Percentiles rank a stretch among this genome's conserved stretches.
Evolutionary conservation across 2,888 invertebrate genomes (phyloP).

Genomic region (Flexamia atlantica): DNA sequence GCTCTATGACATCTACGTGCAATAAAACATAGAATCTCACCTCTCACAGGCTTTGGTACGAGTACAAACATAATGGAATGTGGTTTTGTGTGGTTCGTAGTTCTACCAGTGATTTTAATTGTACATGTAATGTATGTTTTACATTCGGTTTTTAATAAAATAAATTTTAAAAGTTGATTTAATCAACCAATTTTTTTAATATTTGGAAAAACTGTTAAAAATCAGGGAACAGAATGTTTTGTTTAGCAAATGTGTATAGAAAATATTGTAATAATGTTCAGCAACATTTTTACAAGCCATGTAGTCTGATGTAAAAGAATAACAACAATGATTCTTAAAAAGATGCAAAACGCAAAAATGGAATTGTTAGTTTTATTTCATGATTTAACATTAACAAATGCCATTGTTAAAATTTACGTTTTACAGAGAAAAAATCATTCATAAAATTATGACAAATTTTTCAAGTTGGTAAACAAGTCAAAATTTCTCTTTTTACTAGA

Average conservation of each 20-base stretch:
- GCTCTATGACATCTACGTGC: slow-evolving; percentile 31
- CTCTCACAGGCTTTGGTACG: not conserved
- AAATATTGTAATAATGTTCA: not conserved
- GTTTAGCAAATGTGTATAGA: not conserved
- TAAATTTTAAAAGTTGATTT: not conserved
- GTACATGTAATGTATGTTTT: not conserved
- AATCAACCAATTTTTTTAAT: no score
- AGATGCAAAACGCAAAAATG: slow-evolving; percentile 27
- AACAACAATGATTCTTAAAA: not conserved
- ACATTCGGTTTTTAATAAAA: not conserved
- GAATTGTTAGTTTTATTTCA: slow-evolving; percentile 16
- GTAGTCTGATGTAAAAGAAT: not conserved
- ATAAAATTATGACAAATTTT: no score
- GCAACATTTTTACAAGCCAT: not conserved
- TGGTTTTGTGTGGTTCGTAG: slow-evolving; percentile 6
- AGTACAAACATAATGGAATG: slow-evolving; percentile 4
- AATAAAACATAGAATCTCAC: slow-evolving; percentile 25
- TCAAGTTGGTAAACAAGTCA: no score
- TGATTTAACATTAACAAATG: slow-evolving; percentile 17
- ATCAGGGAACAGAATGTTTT: not conserved
- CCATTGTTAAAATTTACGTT: no score
- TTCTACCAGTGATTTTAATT: not conserved
- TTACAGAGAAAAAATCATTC: no score
- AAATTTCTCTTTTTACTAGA: no score
- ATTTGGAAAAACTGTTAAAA: not conserved